A percentile compares a stretch with the other conserved stretches of the same genome.
Conservation (phyloP, 2,888 invertebrate species). For the Ophion ventricosus region DNA sequence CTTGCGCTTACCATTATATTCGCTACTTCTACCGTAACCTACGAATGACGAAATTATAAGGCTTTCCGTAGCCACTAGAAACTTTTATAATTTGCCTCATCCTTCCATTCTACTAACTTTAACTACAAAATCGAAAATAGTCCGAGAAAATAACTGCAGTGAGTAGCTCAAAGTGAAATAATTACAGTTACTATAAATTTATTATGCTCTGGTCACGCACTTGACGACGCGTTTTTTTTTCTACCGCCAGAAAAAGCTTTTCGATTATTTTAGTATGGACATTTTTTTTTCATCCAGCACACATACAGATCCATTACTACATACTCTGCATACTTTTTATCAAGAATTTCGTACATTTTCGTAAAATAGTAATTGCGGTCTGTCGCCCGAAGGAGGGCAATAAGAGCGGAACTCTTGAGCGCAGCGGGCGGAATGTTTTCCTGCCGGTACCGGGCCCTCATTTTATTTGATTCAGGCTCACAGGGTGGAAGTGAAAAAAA, state of each 20-base stretch:
- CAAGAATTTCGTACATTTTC: slow-evolving; percentile 8
- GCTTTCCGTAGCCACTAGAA: not conserved
- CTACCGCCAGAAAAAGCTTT: not conserved
- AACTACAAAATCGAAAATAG: not conserved
- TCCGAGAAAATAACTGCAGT: not conserved
- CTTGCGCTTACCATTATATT: slow-evolving; percentile 55
- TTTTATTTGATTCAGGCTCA: slow-evolving; percentile 59
- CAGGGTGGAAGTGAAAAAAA: slow-evolving; percentile 37
- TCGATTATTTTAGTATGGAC: not conserved
- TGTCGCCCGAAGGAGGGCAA: not conserved
- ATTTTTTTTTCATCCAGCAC: slow-evolving; percentile 12
- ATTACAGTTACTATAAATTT: too few species aligned
- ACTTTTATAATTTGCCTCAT: not conserved
- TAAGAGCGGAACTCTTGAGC: slow-evolving; percentile 5
- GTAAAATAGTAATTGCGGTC: slow-evolving; percentile 22
- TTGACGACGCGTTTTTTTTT: not conserved
- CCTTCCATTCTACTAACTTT: not conserved
- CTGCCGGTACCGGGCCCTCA: slow-evolving; percentile 35
- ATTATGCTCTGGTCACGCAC: too few species aligned
- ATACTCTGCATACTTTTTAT: slow-evolving; percentile 14
- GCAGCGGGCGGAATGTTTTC: slow-evolving; percentile 15
- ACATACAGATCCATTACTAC: slow-evolving; percentile 5
- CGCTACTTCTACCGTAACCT: not conserved
- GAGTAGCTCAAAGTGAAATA: not conserved
- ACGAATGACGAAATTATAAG: not conserved